Base-by-base conservation (phyloP, 2,888 invertebrate genomes). In the Nudaria mundana region DNA sequence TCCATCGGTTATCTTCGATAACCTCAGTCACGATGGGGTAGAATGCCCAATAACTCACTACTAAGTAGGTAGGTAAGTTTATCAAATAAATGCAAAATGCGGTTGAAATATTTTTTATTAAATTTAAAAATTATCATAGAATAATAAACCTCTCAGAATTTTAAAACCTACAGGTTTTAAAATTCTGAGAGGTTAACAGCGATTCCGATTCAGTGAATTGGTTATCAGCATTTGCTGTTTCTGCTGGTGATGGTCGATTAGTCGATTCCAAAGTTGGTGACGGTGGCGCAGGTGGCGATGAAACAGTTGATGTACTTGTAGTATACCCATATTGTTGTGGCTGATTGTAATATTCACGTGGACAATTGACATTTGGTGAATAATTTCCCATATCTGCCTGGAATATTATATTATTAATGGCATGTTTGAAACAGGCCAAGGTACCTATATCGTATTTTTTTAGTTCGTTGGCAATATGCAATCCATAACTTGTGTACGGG, bases 261-360 rank as follows among this genome's bases (percentile, higher is more conserved):
- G 33, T 39, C 39, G 39, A 33, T 39, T 33, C 39, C 39, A 39
- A 39, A 39, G 38, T 38, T 32, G 32, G 33, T 33, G 31, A 32
- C 26, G 38, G 31, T 28, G 38, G 38, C 32, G 26, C 38, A 32
- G 26, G 38, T 32, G 33, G 39, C 39, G 39, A 39, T 33, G 33
- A 33, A 39, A 39, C 39, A 39, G 39, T 20, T 39, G 39, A 39
- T 39, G 39, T 39, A 39, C 39, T 38, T 39, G 39, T 39, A 39
- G 16, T 39, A 39, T 35, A 40, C 40, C 40, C 40, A 30, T 40
- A 40, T 34, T 38, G 38, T 39, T 39, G 33, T 39, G 39, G 38
- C 32, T 38, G 33, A 33, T 39, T 29, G 23, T 38, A 38, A 40
- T 35, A 40, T 35, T 30, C 40, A 35, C 30, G 40, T 30, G 31